These are phyloP conservation scores for Araneus ventricosus DNA, from an alignment of 1,140 invertebrate genomes.

Conservation along the genomic window DNA sequence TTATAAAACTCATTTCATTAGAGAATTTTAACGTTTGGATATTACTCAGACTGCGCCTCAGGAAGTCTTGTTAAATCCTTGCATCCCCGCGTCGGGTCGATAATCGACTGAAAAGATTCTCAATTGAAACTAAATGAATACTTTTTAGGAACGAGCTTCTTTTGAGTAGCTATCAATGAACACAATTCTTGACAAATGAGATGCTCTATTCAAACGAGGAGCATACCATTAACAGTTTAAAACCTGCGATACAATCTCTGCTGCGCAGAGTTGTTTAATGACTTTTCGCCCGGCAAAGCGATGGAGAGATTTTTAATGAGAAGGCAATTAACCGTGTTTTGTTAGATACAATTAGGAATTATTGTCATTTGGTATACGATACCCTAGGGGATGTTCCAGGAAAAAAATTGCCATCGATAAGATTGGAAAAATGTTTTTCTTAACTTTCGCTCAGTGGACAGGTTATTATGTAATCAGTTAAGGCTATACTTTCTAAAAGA, in stretches of 20 bases:
- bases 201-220: conserved; percentile 26
- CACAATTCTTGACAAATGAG: conserved; percentile 58
- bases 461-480: not conserved
- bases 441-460: not conserved
- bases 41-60: not conserved
- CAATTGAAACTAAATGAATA: conserved; percentile 8
- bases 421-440: conserved; percentile 29
- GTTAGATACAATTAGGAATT: conserved; percentile 42
- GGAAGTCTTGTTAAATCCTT: not conserved
- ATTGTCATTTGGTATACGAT: not conserved
- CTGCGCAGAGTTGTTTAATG: not conserved
- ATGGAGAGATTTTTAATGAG: conserved; percentile 15
- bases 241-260: conserved; percentile 5
- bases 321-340: conserved; percentile 35
- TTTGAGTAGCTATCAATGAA: conserved; percentile 24
- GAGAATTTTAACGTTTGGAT: not conserved
- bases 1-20: not conserved
- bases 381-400: not conserved
- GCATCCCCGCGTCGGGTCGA: not conserved
- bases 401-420: not conserved
- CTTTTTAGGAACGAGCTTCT: conserved; percentile 12
- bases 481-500: not conserved
- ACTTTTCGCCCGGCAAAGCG: conserved; percentile 20
- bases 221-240: conserved; percentile 38
- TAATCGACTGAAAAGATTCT: conserved; percentile 24